Base-by-base conservation (phyloP, 2,888 invertebrate species). In the Hetaerina titia region DNA sequence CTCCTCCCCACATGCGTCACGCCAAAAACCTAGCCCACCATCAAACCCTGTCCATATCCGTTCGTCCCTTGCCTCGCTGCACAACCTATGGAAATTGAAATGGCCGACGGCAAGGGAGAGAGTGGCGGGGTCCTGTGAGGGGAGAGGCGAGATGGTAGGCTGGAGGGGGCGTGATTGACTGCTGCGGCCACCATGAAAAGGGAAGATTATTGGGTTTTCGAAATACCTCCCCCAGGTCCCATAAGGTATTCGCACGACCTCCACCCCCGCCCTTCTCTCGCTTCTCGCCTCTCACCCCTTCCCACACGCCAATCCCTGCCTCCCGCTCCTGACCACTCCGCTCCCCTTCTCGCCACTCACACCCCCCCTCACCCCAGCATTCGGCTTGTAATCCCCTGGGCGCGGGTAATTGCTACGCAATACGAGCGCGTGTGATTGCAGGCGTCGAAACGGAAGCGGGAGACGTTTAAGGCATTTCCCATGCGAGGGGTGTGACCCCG, bases 191-290 rank as follows among this genome's bases (percentile, higher is more conserved):
- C 25, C 81, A 22, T 31, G 81, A 81, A 69, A 90, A 64, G 90
- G 90, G 90, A 69, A 64, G 90, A 64, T 90, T 64, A 90, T 90
- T 90, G 90, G 64, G 63, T 90, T 90, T 64, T 25, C 90, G 64
- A 81, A 81, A 81, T 81, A 81, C 81, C 81, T 81, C 81, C 81
- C 81, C 81, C 31, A 81, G 81, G 81, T 81, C 81, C 81, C 81
- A 81, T 81, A 81, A 81, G 25, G 31, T 31, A 81, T 81, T 81
- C 31, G 81, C 81, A 31, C 31, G 60, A 17, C 60, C 60, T 13
- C 60, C 13, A 60, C 13, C 13, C 60, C 60, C 45, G 45, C 45
- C 45, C 45, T 45, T 4, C 45, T 45, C 45, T 45, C 81, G 22
- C 69, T 69, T 81, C 81, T 81, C 81, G 81, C 60, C 60, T 81